A percentile compares a stretch with the other conserved stretches of the same genome.
phyloP scores from a whole-genome alignment of 2,888 invertebrate species.

The Polyommatus icarus region DNA sequence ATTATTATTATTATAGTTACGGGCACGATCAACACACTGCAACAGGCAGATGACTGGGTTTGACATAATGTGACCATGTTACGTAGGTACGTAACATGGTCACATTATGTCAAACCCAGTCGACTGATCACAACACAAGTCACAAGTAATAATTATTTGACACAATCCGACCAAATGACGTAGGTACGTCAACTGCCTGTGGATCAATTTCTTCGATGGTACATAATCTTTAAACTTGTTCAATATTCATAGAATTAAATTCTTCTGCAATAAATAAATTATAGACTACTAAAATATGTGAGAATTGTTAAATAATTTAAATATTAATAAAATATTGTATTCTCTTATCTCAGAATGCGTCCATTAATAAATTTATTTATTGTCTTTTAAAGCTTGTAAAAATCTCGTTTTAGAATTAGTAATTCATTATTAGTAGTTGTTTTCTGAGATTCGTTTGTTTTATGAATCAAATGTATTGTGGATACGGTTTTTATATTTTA shows the following conservation, averaged over 20 bases:
- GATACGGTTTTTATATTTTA: not conserved
- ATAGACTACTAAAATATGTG: not conserved
- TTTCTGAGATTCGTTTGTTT: not conserved
- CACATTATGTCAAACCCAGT: no score
- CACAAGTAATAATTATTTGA: no score
- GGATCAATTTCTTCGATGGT: no score
- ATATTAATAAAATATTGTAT: not conserved
- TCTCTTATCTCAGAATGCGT: not conserved
- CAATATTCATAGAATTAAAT: not conserved
- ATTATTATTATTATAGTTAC: no score
- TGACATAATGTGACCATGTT: no score
- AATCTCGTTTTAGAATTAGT: not conserved
- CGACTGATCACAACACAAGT: no score
- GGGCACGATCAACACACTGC: no score
- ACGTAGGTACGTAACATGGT: no score
- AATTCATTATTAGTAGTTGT: not conserved
- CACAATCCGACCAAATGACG: no score
- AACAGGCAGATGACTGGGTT: no score
- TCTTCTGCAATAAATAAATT: not conserved
- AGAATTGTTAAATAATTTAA: constrained; percentile 1
- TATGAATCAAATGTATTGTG: not conserved
- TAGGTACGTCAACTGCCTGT: no score
- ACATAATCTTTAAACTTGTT: not conserved
- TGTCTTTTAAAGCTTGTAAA: constrained; percentile 17
- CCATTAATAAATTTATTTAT: constrained; percentile 21